Base-by-base conservation (phyloP, 2,797 vertebrate genomes). In the Emys orbicularis region DNA sequence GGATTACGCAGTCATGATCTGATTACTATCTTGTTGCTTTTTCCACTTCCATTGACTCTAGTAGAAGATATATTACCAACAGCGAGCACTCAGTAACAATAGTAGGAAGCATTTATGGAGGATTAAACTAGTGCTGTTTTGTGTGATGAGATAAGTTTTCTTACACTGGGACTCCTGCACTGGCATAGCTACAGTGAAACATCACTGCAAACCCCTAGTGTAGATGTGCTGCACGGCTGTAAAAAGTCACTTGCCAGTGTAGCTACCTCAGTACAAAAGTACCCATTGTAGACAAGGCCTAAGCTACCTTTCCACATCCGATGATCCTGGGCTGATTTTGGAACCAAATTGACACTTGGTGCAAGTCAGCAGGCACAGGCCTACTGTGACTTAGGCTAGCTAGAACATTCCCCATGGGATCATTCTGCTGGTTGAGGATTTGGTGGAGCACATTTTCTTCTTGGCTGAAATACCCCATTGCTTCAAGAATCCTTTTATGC, bases 371-470 rank as follows among this genome's bases (percentile, higher is more conserved):
- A 5, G 12, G 49, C 8, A 3, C 47, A 52, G 56, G 6, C 25
- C 25, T 56, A 13, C 13, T 23, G n/a, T 79, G 6, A 74, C 9
- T 7, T 2, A 0, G 5, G 19, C 79, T 79, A 47, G 25, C 10
- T 13, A 37, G 34, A 44, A n/a, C 34, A 0, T 0, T 90, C 9
- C 12, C 31, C 6, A 1, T 1, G 8, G 41, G 21, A 59, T 84
- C 0, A 0, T 41, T 16, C 1, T 12, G 49, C 0, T 1, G 27
- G 29, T 3, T 0, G 0, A 5, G 15, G 47, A 12, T 52, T 72
- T 1, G 0, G 34, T 52, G 27, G 25, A 65, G 21, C 0, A 0
- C 0, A 0, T 49, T 50, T 19, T 5, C 12, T 29, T 76, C 8
- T 41, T 80, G 47, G 10, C 4, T 0, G 44, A 25, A 11, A 6